Conservation (phyloP, 2,888 invertebrate species). For the Pachymerium ferrugineum region DNA sequence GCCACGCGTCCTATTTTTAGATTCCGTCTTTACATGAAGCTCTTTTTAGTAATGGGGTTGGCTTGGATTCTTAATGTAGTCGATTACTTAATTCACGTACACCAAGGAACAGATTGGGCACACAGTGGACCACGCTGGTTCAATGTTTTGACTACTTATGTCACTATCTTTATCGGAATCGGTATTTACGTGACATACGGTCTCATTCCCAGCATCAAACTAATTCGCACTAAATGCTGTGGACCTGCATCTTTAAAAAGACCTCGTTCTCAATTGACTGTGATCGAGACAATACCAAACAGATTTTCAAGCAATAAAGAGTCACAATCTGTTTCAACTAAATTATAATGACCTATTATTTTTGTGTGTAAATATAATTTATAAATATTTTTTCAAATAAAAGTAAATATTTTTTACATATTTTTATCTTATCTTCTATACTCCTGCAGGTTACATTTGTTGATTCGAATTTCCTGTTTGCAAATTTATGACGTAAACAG, state of each 20-base stretch:
- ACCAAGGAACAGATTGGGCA: neutral
- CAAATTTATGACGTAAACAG: too few relatives aligned
- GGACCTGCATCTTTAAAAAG: too few relatives aligned
- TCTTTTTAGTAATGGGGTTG: constrained; percentile 25
- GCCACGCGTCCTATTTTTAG: neutral
- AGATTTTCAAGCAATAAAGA: neutral
- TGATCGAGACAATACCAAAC: neutral
- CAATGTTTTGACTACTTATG: neutral
- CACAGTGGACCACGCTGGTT: constrained; percentile 4
- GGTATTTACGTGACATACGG: constrained; percentile 18
- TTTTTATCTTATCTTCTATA: too few relatives aligned
- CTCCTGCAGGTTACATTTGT: too few relatives aligned
- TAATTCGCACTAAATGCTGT: neutral
- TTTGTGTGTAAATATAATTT: too few relatives aligned
- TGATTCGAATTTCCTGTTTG: too few relatives aligned
- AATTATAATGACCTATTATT: too few relatives aligned
- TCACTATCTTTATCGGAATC: constrained; percentile 1
- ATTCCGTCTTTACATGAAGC: constrained; percentile 11
- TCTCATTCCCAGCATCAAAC: neutral
- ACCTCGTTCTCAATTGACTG: neutral
- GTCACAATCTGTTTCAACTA: neutral
- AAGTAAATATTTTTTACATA: too few relatives aligned
- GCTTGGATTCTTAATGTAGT: constrained; percentile 20
- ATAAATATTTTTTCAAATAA: too few relatives aligned
- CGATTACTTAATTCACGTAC: neutral